Conservation (phyloP, 2,888 invertebrate genomes). For the Phrixothrix hirtus region DNA sequence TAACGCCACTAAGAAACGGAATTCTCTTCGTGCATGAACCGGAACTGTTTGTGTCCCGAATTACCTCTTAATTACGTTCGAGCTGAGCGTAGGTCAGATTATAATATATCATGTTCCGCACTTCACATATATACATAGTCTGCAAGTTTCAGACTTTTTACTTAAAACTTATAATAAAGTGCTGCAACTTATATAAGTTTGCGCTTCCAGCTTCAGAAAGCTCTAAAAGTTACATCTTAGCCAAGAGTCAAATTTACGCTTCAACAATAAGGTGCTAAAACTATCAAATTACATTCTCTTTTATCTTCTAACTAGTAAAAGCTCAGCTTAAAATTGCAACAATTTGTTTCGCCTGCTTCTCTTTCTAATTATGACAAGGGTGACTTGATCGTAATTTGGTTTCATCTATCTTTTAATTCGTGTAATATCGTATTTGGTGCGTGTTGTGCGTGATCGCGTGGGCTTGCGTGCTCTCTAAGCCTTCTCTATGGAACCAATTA, state of each 20-base stretch:
- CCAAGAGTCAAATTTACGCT: conserved; percentile 2
- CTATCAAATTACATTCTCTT: conserved; percentile 15
- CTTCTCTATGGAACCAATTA: conserved; percentile 31
- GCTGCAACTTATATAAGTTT: conserved; percentile 8
- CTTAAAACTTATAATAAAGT: conserved; percentile 10
- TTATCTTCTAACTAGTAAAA: conserved; percentile 16
- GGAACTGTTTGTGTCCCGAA: conserved; percentile 25
- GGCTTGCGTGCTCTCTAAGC: conserved; percentile 21
- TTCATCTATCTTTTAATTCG: conserved; percentile 29
- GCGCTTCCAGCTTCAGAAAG: conserved; percentile 8
- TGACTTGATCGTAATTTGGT: conserved; percentile 26
- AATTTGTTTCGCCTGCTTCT: conserved; percentile 18
- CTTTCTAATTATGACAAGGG: conserved; percentile 19
- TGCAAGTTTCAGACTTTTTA: conserved; percentile 7
- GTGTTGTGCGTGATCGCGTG: conserved; percentile 27
- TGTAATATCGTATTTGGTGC: conserved; percentile 22
- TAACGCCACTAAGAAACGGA: conserved; percentile 18
- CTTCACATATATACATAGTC: conserved; percentile 9
- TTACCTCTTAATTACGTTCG: conserved; percentile 24
- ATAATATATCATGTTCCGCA: conserved; percentile 17
- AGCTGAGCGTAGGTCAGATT: conserved; percentile 18
- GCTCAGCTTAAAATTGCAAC: conserved; percentile 13
- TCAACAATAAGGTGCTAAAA: conserved; percentile 10
- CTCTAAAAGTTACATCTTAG: neutral
- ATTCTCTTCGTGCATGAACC: conserved; percentile 20